These are phyloP conservation scores for Cyanoderma ruficeps DNA, from an alignment of 2,113 vertebrate genomes.

Conservation along the genomic window DNA sequence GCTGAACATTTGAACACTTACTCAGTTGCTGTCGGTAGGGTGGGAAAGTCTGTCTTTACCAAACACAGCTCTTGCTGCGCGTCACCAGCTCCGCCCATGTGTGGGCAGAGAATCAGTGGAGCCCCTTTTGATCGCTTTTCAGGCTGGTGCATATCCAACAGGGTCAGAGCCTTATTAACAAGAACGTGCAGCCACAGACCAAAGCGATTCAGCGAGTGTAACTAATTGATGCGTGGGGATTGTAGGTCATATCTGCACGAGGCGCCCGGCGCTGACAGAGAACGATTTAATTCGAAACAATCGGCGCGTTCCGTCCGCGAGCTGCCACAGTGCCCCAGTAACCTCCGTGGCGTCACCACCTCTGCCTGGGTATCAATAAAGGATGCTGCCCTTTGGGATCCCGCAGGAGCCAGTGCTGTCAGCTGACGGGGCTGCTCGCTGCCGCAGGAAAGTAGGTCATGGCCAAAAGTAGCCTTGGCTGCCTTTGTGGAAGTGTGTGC, in stretches of 20 bases:
- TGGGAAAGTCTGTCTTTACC: not conserved
- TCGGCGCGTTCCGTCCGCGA: not conserved
- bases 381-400: not conserved
- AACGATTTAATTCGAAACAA: not conserved
- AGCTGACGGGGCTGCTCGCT: not conserved
- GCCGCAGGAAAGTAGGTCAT: slow-evolving; percentile 50
- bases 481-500: not conserved
- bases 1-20: not conserved
- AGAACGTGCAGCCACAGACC: not conserved
- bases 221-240: not conserved
- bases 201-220: not conserved
- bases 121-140: not conserved
- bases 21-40: not conserved
- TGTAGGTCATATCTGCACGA: not conserved
- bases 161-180: slow-evolving; percentile 18
- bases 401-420: not conserved
- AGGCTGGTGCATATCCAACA: not conserved
- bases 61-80: rapidly evolving
- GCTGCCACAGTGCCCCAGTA: slow-evolving; percentile 57
- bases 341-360: not conserved
- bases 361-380: not conserved
- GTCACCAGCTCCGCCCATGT: not conserved
- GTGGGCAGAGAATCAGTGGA: not conserved
- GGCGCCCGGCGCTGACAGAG: not conserved
- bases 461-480: slow-evolving; percentile 57